Percentiles rank a stretch among this genome's conserved stretches.
Evolutionary conservation across 2,797 vertebrate species (phyloP).

Genomic region (Scomberomorus guttatus): DNA sequence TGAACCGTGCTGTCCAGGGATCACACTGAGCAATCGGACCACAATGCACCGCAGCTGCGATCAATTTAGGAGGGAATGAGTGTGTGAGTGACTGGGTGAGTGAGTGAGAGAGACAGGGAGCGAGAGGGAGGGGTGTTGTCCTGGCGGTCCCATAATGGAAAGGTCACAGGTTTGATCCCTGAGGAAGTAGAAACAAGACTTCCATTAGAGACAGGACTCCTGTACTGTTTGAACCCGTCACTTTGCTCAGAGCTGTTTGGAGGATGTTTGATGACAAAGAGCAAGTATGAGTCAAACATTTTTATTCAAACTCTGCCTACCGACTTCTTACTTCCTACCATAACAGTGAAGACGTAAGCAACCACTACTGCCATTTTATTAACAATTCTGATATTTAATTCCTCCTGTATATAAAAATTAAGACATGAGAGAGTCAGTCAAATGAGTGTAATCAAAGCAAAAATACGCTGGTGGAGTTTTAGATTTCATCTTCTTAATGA

Average conservation of each 20-base stretch:
- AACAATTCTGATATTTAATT: too few species aligned
- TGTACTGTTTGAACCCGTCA: slow-evolving; percentile 19
- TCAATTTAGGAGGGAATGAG: slow-evolving; percentile 45
- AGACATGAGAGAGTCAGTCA: neutral
- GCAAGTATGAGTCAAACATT: slow-evolving; percentile 3
- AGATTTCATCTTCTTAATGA: neutral
- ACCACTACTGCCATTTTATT: neutral
- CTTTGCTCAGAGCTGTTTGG: neutral
- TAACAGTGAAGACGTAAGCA: neutral
- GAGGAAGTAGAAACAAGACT: slow-evolving; percentile 54
- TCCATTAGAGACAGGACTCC: slow-evolving; percentile 61
- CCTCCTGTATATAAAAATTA: neutral
- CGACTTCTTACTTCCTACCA: neutral
- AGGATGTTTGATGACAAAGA: slow-evolving; percentile 18
- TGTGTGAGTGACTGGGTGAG: slow-evolving; percentile 8
- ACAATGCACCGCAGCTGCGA: slow-evolving; percentile 54
- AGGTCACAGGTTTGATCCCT: slow-evolving; percentile 61
- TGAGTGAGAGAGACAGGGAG: neutral
- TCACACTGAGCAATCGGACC: slow-evolving; percentile 53
- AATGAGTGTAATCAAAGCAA: neutral
- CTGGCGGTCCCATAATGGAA: slow-evolving; percentile 49
- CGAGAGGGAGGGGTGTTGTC: neutral
- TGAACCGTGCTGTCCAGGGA: slow-evolving; percentile 52
- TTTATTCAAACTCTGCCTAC: neutral
- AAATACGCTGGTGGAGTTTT: neutral